phyloP scores from a whole-genome alignment of 2,113 vertebrate genomes.

The Elephas maximus region DNA sequence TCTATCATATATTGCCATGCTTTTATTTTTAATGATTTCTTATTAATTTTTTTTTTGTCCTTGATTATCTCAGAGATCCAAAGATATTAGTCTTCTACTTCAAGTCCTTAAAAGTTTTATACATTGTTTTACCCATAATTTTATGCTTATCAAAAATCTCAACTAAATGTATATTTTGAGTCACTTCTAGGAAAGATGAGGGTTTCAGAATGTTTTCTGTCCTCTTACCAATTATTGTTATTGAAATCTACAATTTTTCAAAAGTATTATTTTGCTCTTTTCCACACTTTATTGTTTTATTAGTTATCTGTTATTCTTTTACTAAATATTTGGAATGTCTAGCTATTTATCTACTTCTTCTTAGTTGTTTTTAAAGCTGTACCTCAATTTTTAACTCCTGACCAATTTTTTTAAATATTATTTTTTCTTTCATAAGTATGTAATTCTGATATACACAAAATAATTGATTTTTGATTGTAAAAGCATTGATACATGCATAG shows the following conservation, averaged over 20 bases:
- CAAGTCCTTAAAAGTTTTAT: neutral
- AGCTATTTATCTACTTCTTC: neutral
- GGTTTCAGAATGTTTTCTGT: neutral
- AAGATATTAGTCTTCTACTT: neutral
- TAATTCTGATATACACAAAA: constrained; percentile 6
- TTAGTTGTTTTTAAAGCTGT: neutral
- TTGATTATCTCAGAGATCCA: constrained; percentile 5
- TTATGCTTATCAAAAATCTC: neutral
- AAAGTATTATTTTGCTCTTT: neutral
- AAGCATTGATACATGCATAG: neutral
- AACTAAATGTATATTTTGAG: neutral
- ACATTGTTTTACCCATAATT: neutral
- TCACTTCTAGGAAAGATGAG: neutral
- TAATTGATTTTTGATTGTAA: neutral
- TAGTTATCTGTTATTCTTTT: neutral
- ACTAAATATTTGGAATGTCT: neutral
- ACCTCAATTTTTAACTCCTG: neutral
- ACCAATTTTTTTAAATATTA: neutral
- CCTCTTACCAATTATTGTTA: neutral
- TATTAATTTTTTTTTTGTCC: neutral
- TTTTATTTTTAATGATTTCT: constrained; percentile 46
- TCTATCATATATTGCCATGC: constrained; percentile 58
- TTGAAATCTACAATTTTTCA: neutral
- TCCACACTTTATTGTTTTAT: neutral
- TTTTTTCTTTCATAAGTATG: neutral